phyloP scores from a whole-genome alignment of 1,140 invertebrate genomes.

The Macrocentrus cingulum region DNA sequence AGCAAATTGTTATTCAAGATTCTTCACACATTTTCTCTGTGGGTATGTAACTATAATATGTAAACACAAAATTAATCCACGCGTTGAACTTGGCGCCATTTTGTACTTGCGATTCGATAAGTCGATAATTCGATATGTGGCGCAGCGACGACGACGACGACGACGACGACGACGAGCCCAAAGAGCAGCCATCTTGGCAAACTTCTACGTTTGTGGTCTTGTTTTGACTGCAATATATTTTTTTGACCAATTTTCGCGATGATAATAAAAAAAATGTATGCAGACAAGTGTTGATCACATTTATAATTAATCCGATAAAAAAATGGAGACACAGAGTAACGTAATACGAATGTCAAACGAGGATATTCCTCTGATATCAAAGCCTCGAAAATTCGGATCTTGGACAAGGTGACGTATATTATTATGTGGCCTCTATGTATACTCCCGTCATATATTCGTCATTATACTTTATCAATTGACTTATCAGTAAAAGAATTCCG shows the following conservation, averaged over 20 bases:
- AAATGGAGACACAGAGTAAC: conserved; percentile 61
- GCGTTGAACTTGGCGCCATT: not conserved
- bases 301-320: no score
- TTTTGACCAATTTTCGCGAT: no score
- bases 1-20: conserved; percentile 46
- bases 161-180: no score
- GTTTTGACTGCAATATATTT: no score
- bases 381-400: conserved; percentile 59
- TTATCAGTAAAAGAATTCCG: no score
- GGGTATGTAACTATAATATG: conserved; percentile 49
- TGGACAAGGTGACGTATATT: conserved; percentile 59
- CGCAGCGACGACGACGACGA: no score
- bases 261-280: no score
- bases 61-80: not conserved
- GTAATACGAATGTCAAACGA: conserved; percentile 63
- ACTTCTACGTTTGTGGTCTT: no score
- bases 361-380: conserved; percentile 67
- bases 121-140: no score
- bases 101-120: not conserved
- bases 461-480: not conserved
- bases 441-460: not conserved
- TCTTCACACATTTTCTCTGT: conserved; percentile 55
- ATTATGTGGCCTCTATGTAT: no score
- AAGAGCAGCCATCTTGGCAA: no score
- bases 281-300: no score